Percentiles rank a stretch among this genome's conserved stretches.
Conservation (phyloP, 2,113 vertebrate species). For the Rostratula benghalensis region DNA sequence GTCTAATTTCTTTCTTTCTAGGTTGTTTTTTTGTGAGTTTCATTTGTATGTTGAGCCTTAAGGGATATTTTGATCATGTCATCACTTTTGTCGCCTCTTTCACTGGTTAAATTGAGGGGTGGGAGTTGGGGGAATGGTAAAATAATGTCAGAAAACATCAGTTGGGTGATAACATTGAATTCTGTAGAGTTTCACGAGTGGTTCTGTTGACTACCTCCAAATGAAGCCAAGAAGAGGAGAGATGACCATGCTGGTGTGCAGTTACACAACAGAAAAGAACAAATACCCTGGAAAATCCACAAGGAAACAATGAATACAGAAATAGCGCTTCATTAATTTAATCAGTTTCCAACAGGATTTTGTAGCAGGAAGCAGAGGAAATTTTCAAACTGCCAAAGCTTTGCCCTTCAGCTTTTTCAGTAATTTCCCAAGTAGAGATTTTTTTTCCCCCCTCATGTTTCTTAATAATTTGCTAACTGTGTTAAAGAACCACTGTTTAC, state of each 20-base stretch:
- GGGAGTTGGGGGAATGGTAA: neutral
- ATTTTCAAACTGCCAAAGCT: neutral
- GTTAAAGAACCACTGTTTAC: slow-evolving; percentile 58
- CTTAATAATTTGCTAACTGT: slow-evolving; percentile 58
- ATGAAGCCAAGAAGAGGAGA: neutral
- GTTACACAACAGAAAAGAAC: neutral
- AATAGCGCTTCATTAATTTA: neutral
- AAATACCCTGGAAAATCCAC: neutral
- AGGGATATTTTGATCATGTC: neutral
- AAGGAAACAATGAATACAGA: neutral
- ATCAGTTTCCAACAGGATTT: neutral
- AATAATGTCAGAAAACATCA: neutral
- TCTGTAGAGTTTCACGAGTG: neutral
- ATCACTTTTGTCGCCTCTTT: neutral
- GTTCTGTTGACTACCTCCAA: neutral
- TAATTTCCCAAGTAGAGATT: neutral
- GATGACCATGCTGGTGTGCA: neutral
- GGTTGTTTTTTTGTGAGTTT: neutral
- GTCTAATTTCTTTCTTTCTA: slow-evolving; percentile 2
- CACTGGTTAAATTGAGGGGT: neutral
- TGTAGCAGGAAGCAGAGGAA: slow-evolving; percentile 4
- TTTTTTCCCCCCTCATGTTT: slow-evolving; percentile 25
- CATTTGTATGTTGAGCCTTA: neutral
- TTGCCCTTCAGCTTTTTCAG: slow-evolving; percentile 34
- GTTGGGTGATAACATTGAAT: neutral